Evolutionary conservation across 2,888 invertebrate genomes (phyloP).

Genomic region (Vandiemenella viatica): DNA sequence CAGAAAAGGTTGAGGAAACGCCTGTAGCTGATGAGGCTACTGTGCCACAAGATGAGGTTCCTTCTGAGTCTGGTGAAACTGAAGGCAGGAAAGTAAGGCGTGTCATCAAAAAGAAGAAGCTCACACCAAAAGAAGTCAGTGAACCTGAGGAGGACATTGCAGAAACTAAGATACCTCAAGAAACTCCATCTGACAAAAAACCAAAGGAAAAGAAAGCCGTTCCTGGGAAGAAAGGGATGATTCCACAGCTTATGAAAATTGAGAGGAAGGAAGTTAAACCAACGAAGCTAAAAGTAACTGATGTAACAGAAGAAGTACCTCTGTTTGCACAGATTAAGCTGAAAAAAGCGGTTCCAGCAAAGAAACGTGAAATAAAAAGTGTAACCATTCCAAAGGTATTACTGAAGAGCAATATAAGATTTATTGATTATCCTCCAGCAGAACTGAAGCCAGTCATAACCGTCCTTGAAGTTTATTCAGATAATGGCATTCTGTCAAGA

Average conservation of each 20-base stretch:
- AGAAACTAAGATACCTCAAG: slow-evolving; percentile 18
- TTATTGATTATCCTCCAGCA: slow-evolving; percentile 31
- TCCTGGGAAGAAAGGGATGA: slow-evolving; percentile 5
- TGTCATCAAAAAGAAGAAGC: not conserved
- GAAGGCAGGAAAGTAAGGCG: not conserved
- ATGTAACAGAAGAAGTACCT: slow-evolving; percentile 33
- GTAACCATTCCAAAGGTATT: slow-evolving; percentile 45
- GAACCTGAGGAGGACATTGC: slow-evolving; percentile 7
- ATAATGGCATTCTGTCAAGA: slow-evolving; percentile 52
- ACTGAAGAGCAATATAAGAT: slow-evolving; percentile 53
- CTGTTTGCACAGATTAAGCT: slow-evolving; percentile 52
- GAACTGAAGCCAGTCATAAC: slow-evolving; percentile 25
- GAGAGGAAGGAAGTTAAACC: slow-evolving; percentile 38
- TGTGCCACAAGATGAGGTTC: not conserved
- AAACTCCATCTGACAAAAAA: slow-evolving; percentile 9
- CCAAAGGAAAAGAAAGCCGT: slow-evolving; percentile 5
- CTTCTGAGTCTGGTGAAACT: not conserved
- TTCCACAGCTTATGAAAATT: slow-evolving; percentile 37
- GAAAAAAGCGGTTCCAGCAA: slow-evolving; percentile 38
- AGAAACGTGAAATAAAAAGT: slow-evolving; percentile 31
- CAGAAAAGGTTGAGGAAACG: slow-evolving; percentile 1
- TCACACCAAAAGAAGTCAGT: not conserved
- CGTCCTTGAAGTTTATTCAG: slow-evolving; percentile 32
- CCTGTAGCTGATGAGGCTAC: not conserved
- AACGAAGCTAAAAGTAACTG: slow-evolving; percentile 39